Evolutionary conservation across 2,888 invertebrate species (phyloP).

Genomic region (Stegana nigrithorax): DNA sequence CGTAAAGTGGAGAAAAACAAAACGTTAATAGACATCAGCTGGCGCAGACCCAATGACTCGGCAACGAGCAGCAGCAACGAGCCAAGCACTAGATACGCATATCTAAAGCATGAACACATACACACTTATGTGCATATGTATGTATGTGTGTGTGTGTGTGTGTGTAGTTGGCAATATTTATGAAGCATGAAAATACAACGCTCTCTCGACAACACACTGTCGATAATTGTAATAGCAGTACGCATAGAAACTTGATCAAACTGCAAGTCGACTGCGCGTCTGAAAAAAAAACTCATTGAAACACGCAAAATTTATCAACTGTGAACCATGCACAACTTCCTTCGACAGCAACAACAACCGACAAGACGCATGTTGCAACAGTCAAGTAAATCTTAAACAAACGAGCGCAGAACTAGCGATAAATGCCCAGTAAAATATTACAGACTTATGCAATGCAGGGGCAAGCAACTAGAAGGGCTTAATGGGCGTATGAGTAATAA

Average conservation of each 20-base stretch:
- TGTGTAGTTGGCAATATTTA: conserved; percentile 40
- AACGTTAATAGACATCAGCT: conserved; percentile 10
- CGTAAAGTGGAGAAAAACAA: not conserved
- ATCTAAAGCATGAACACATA: not conserved
- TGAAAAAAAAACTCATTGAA: not conserved
- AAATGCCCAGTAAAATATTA: too few relatives aligned
- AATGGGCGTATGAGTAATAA: conserved; percentile 57
- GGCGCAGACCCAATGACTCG: not conserved
- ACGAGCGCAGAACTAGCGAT: too few relatives aligned
- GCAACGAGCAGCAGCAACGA: not conserved
- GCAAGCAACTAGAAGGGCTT: conserved; percentile 15
- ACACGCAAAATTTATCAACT: conserved; percentile 15
- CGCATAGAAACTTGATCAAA: conserved; percentile 35
- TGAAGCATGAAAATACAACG: conserved; percentile 55
- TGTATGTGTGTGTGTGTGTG: too few relatives aligned
- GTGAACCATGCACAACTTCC: conserved; percentile 8
- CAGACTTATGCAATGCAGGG: too few relatives aligned
- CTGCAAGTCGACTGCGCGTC: conserved; percentile 14
- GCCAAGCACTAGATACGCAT: not conserved
- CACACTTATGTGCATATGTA: not conserved
- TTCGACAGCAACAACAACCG: not conserved
- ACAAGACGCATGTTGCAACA: not conserved
- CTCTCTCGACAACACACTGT: too few relatives aligned
- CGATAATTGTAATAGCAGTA: not conserved
- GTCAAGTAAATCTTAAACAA: not conserved